Percentiles rank a stretch among this genome's conserved stretches.
Evolutionary conservation across 2,113 vertebrate species (phyloP).

Genomic region (Apodemus sylvaticus): DNA sequence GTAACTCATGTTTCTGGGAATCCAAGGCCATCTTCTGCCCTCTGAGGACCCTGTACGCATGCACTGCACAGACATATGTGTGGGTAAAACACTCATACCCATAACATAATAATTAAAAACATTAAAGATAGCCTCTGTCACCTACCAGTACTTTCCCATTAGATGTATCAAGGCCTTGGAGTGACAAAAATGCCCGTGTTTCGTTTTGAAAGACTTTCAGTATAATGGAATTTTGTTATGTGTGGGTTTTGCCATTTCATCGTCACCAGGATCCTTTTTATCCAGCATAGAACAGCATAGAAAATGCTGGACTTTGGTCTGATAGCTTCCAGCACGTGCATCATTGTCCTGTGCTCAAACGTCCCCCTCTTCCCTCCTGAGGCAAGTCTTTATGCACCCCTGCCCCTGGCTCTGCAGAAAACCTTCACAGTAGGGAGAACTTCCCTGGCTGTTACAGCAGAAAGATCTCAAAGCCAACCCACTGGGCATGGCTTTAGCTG

Average conservation of each 20-base stretch:
- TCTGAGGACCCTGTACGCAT: neutral
- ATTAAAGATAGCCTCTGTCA: neutral
- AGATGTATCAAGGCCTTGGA: neutral
- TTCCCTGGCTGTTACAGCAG: neutral
- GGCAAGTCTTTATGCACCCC: neutral
- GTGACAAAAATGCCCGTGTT: neutral
- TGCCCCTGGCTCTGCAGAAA: neutral
- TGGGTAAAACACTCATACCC: too few species aligned
- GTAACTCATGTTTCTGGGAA: neutral
- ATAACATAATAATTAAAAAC: neutral
- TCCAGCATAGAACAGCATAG: neutral
- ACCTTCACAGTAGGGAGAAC: neutral
- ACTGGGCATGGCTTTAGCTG: neutral
- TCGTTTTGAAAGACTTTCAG: slow-evolving; percentile 1
- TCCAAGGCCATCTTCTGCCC: neutral
- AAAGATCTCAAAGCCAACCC: neutral
- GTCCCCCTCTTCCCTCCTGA: neutral
- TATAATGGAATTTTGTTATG: neutral
- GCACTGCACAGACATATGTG: neutral
- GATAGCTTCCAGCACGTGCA: accelerated
- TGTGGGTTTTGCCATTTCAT: neutral
- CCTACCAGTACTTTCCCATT: neutral
- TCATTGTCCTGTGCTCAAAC: too few species aligned
- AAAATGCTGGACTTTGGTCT: neutral
- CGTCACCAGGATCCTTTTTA: neutral